Evolutionary conservation across 92 coral and sea anemone genomes (phyloP).

Genomic region (Siderastrea radians): DNA sequence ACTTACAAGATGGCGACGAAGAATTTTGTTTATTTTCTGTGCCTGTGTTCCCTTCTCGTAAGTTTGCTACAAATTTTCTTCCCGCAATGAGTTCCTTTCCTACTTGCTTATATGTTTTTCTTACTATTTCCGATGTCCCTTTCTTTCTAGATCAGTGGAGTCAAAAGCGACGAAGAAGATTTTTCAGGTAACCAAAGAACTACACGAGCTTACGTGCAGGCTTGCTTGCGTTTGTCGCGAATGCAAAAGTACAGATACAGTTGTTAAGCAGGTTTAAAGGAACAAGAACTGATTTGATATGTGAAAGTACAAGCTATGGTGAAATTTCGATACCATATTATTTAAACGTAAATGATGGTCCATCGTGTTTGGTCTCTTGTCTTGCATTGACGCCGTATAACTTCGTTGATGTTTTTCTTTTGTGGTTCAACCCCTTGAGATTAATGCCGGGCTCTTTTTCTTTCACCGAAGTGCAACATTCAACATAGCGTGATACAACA

Average conservation of each 20-base stretch:
- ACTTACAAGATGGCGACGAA: slow-evolving; percentile 16
- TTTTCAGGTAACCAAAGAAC: not conserved
- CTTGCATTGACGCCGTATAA: too few relatives aligned
- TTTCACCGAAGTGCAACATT: too few relatives aligned
- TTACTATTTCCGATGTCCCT: not conserved
- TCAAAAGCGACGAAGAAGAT: slow-evolving; percentile 9
- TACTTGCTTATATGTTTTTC: not conserved
- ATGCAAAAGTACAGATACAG: not conserved
- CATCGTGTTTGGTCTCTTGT: too few relatives aligned
- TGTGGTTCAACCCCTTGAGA: too few relatives aligned
- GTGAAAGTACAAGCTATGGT: too few relatives aligned
- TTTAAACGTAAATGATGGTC: too few relatives aligned
- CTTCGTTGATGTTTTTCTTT: too few relatives aligned
- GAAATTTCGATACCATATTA: too few relatives aligned
- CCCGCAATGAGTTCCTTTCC: not conserved
- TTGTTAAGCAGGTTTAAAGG: not conserved
- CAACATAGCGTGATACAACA: too few relatives aligned
- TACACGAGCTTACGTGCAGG: not conserved
- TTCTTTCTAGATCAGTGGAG: not conserved
- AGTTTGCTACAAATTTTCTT: not conserved
- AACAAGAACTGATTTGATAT: not conserved
- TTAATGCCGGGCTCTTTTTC: too few relatives aligned
- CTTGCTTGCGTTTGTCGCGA: not conserved
- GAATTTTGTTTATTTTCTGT: not conserved
- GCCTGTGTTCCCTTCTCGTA: slow-evolving; percentile 10